phyloP scores from a whole-genome alignment of 1,140 invertebrate genomes.

The Copidosoma floridanum region DNA sequence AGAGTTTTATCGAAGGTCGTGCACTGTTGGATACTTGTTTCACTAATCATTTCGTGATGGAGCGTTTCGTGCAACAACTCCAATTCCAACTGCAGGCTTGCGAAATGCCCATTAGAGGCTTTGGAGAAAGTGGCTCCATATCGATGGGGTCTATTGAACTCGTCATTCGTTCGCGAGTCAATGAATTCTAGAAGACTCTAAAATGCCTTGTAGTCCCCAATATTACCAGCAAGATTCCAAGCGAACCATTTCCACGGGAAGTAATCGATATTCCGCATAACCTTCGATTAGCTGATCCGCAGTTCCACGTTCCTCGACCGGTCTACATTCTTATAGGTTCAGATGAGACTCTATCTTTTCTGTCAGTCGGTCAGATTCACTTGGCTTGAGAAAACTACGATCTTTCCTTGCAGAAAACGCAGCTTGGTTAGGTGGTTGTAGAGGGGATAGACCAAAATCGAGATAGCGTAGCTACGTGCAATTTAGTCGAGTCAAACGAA shows the following conservation, averaged over 20 bases:
- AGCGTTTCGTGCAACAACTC: constrained; percentile 15
- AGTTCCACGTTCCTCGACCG: constrained; percentile 20
- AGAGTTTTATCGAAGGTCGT: neutral
- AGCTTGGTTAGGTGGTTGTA: constrained; percentile 20
- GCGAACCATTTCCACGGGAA: no score
- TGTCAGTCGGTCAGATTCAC: constrained; percentile 11
- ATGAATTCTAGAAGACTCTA: constrained; percentile 18
- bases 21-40: no score
- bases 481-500: no score
- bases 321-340: constrained; percentile 18
- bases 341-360: neutral
- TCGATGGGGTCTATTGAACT: constrained; percentile 15
- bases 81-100: constrained; percentile 9
- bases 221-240: constrained; percentile 22
- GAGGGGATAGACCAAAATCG: no score
- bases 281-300: constrained; percentile 21
- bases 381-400: neutral
- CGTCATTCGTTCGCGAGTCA: constrained; percentile 11
- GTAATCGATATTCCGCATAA: constrained; percentile 19
- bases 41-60: constrained; percentile 24
- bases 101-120: constrained; percentile 5
- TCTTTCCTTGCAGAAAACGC: constrained; percentile 21
- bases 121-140: constrained; percentile 13
- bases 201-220: constrained; percentile 15
- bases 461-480: no score